A percentile compares a stretch with the other conserved stretches of the same genome.
phyloP scores from a whole-genome alignment of 2,888 invertebrate species.

The Macrosiphum euphorbiae region DNA sequence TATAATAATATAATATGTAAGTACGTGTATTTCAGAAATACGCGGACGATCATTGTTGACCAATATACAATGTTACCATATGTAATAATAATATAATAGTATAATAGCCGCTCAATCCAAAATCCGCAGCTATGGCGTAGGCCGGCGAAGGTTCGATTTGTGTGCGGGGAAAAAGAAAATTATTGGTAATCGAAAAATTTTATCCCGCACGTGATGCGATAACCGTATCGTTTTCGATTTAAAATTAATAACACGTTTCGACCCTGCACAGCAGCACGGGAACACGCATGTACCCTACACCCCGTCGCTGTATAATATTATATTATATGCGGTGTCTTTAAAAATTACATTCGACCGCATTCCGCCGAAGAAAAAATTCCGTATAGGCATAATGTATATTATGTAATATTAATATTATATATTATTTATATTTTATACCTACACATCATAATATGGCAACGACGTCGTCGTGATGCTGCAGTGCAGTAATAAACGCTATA shows the following conservation, averaged over 20 bases:
- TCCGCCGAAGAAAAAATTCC: background rate
- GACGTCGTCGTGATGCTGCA: background rate
- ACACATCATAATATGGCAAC: background rate
- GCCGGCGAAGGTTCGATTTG: background rate
- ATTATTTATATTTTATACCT: too few relatives aligned
- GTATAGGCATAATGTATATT: background rate
- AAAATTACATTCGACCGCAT: background rate
- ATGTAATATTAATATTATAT: background rate
- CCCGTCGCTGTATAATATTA: background rate
- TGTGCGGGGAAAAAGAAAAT: background rate
- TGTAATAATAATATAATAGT: background rate
- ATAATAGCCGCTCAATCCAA: background rate
- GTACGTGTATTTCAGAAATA: background rate
- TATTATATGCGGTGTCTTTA: background rate
- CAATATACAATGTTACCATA: background rate
- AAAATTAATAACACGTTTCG: background rate
- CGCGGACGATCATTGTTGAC: background rate
- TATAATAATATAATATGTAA: background rate
- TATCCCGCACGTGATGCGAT: background rate
- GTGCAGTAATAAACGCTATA: background rate
- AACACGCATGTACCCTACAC: background rate
- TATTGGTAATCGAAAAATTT: background rate
- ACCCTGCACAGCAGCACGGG: background rate
- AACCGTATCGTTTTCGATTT: background rate
- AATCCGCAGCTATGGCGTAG: background rate